Conservation (phyloP, 2,888 invertebrate genomes). For the Julus scanicus region DNA sequence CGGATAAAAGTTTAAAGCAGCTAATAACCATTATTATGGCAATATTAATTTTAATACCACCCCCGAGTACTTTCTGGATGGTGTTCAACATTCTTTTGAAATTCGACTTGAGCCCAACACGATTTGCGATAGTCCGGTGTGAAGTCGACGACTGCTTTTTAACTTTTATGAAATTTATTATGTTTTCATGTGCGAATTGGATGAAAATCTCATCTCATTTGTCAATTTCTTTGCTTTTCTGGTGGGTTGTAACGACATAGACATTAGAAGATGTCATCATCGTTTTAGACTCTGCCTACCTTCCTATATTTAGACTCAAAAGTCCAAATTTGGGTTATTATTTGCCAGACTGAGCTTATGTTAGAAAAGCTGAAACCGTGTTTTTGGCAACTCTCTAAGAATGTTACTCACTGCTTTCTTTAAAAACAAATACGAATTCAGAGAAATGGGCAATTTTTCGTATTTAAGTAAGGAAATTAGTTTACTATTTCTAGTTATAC, state of each 20-base stretch:
- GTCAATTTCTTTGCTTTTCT: background rate
- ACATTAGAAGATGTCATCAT: slow-evolving; percentile 35
- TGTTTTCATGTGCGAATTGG: background rate
- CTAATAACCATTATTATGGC: too few species aligned
- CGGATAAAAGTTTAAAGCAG: too few species aligned
- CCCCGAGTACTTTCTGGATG: too few species aligned
- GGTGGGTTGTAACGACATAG: slow-evolving; percentile 8
- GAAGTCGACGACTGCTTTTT: too few species aligned
- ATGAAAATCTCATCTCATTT: background rate
- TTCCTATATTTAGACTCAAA: slow-evolving; percentile 36
- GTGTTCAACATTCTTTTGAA: too few species aligned
- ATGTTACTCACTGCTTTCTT: background rate
- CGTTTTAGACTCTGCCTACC: slow-evolving; percentile 35
- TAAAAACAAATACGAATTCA: slow-evolving; percentile 12
- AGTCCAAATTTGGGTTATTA: slow-evolving; percentile 47
- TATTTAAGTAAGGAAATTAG: background rate
- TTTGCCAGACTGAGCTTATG: slow-evolving; percentile 47
- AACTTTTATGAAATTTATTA: background rate
- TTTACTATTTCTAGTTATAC: too few species aligned
- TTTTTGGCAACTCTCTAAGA: slow-evolving; percentile 17
- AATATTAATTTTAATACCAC: too few species aligned
- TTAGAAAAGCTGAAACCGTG: slow-evolving; percentile 43
- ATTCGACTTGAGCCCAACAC: too few species aligned
- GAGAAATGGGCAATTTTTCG: background rate
- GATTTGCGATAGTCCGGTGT: too few species aligned